Percentiles rank a stretch among this genome's conserved stretches.
Conservation (phyloP, 2,113 vertebrate genomes). For the Octodon degus region DNA sequence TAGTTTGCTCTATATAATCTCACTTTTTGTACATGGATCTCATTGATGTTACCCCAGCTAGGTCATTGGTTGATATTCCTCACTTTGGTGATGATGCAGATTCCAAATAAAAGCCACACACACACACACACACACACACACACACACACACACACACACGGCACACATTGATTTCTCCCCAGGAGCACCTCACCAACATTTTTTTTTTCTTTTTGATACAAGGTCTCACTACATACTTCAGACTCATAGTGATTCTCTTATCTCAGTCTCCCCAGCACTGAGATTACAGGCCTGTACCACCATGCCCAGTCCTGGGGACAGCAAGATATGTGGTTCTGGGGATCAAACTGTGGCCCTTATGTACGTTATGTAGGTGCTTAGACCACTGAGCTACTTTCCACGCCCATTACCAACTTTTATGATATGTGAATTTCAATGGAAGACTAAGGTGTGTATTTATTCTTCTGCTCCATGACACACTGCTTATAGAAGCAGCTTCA, state of each 20-base stretch:
- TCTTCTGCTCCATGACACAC: background rate
- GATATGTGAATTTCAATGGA: accelerated
- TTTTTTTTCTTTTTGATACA: too few species aligned
- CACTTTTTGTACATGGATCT: background rate
- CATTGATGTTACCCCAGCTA: background rate
- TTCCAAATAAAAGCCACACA: background rate
- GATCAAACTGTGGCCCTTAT: too few species aligned
- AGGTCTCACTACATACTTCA: too few species aligned
- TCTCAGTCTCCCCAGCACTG: too few species aligned
- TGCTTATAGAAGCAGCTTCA: background rate
- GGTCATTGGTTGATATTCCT: background rate
- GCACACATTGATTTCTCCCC: background rate
- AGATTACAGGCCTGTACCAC: too few species aligned
- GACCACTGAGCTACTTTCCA: too few species aligned
- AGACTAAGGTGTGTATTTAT: background rate
- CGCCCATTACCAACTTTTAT: background rate
- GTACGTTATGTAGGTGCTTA: too few species aligned
- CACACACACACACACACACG: background rate
- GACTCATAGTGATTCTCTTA: too few species aligned
- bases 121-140: background rate
- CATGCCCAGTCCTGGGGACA: too few species aligned
- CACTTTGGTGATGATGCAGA: background rate
- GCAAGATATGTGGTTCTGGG: too few species aligned
- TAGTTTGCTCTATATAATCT: background rate
- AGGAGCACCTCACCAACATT: background rate